Evolutionary conservation across 2,888 invertebrate species (phyloP), one percentile per base, ranked within the genome.

Genomic region (Elysia crispata): DNA sequence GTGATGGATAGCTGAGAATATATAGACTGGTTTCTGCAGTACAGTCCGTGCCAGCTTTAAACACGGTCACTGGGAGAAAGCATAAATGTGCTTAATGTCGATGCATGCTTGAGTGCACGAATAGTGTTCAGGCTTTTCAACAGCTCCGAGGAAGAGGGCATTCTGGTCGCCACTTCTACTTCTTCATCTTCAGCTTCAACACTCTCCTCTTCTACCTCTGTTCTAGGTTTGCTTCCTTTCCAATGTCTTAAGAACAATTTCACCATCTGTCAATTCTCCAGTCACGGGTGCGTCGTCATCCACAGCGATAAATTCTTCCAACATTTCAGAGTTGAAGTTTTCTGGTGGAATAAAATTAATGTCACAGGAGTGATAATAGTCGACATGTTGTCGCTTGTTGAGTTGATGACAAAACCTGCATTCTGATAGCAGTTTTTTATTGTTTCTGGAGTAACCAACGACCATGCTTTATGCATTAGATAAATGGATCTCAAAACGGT

Each of bases 211-310:
- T 54, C 54, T 20, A 15, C 54, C 54, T 54, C 54, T 20, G 54
- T 20, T 54, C n/a, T 54, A 20, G 54, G 54, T 15, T 54, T 20
- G 54, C 54, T 54, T 54, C 54, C 54, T 54, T 54, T 54, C 54
- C 54, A 54, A 54, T 20, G 54, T 54, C 13, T 54, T 54, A 15
- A 15, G 54, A 54, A 54, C 54, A 54, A 54, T 54, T 54, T 54
- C 54, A 54, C 54, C 13, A 54, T 54, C 54, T 54, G 54, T 64
- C 23, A 64, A 64, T 64, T 64, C 64, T 15, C 64, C 64, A 64
- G 64, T 64, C 64, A 64, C 64, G 23, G 64, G 64, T n/a, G 64
- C 64, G 64, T 64, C 64, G 11, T 64, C 64, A 64, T 64, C 64
- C 64, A 64, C 64, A 23, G 64, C 64, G 64, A 64, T 64, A 23